Percentiles rank a stretch among this genome's conserved stretches.
phyloP scores from a whole-genome alignment of 1,140 invertebrate genomes.

The Platyscapa corneri region DNA sequence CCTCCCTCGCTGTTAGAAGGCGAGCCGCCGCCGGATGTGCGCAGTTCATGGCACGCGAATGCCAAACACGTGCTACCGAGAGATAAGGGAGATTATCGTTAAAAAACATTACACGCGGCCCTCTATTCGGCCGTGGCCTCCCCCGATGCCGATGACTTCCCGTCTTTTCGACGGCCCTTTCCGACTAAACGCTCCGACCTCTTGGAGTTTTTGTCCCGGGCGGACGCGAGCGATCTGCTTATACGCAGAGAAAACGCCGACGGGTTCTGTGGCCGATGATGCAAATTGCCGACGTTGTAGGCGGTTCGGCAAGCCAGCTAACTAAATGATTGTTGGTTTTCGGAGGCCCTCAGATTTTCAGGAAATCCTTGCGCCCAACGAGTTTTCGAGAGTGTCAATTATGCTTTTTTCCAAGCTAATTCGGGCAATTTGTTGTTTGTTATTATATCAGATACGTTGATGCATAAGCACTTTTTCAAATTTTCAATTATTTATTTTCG shows the following conservation, averaged over 20 bases:
- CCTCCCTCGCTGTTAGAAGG: neutral
- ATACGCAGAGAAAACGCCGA: neutral
- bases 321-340: constrained; percentile 50
- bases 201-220: constrained; percentile 32
- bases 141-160: constrained; percentile 32
- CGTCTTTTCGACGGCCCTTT: neutral
- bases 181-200: neutral
- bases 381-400: neutral
- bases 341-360: neutral
- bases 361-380: neutral
- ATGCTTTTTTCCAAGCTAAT: neutral
- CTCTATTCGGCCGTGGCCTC: neutral
- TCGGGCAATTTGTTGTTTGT: neutral
- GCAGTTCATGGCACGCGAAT: constrained; percentile 63
- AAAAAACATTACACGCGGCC: constrained; percentile 51
- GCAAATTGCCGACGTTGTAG: constrained; percentile 29
- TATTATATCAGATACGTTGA: too few species aligned
- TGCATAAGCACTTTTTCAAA: too few species aligned
- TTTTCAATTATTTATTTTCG: neutral
- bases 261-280: neutral
- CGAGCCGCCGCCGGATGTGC: constrained; percentile 55
- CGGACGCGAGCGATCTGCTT: neutral
- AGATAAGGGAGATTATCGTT: constrained; percentile 63
- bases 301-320: neutral
- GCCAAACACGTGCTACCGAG: constrained; percentile 61